Base-by-base conservation (phyloP, 1,140 invertebrate species). In the Thaumetopoea pityocampa region DNA sequence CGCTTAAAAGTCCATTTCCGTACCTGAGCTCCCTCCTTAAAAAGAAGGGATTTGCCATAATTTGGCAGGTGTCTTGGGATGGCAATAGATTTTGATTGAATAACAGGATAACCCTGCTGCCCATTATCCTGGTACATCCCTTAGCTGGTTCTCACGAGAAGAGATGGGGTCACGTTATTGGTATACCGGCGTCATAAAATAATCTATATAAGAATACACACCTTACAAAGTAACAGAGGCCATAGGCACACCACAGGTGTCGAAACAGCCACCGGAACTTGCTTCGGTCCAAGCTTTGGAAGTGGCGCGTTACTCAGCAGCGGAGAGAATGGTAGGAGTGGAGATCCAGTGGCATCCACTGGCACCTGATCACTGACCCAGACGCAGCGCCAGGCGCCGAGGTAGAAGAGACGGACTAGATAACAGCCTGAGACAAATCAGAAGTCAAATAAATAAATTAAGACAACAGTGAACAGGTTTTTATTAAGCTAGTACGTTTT, bases 351-450 rank as follows among this genome's bases (percentile, higher is more conserved):
- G 0, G 67, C 67, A 18, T 83, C 78, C 3, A 80, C 65, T 4
- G 79, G 79, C 0, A 83, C 68, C 15, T 69, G 63, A 22, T 83
- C 79, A 18, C 48, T 76, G n/a, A 83, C 77, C 74, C 70, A 83
- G 0, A 83, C 57, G 24, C 74, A 80, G 1, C 79, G 58, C 79
- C 79, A 83, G 0, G 67, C 63, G 4, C 79, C 79, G 3, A 83
- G 54, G 45, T 78, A 72, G 56, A 59, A 83, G 0, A 83, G 55
- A 0, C 79, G 64, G 1, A 83, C 72, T 7, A 83, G 63, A 29
- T 83, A 83, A 22, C 79, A 83, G 2, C 79, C 79, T 82, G 42
- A 4, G 6, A 17, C 16, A 27, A 16, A 1, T 7, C n/a, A 43
- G 2, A 9, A 5, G 6, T n/a, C 0, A 15, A 9, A 10, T 10